These are phyloP conservation scores for Zapornia atra DNA, from an alignment of 2,113 vertebrate species.

Conservation along the genomic window DNA sequence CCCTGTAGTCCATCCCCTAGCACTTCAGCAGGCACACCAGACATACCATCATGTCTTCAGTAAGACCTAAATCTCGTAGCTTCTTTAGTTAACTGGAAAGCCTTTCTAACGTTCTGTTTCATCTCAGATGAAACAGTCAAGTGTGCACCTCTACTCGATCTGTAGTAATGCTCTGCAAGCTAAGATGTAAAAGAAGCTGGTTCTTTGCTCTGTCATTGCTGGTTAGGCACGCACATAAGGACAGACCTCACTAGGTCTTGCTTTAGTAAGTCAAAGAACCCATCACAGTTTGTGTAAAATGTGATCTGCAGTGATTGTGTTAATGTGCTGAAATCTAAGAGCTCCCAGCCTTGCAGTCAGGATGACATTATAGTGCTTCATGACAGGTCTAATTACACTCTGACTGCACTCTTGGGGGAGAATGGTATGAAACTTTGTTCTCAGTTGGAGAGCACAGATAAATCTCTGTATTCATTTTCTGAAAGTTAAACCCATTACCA, in stretches of 20 bases:
- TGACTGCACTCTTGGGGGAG: conserved; percentile 29
- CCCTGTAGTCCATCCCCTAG: background rate
- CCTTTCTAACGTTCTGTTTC: background rate
- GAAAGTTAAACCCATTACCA: conserved; percentile 64
- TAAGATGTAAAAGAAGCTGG: background rate
- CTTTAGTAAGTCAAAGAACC: background rate
- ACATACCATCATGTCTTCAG: background rate
- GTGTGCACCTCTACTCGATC: background rate
- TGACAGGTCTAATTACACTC: conserved; percentile 42
- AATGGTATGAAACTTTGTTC: background rate
- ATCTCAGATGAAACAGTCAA: background rate
- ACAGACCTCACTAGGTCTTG: background rate
- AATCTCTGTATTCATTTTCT: conserved; percentile 40
- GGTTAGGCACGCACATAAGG: background rate
- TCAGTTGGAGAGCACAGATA: conserved; percentile 34
- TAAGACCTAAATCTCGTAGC: background rate
- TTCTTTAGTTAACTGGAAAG: background rate
- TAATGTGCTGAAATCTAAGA: background rate
- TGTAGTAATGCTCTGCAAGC: background rate
- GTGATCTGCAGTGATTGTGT: background rate
- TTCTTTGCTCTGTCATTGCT: background rate
- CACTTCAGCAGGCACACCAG: background rate
- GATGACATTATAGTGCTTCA: conserved; percentile 30
- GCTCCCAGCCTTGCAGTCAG: conserved; percentile 29
- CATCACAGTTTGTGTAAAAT: background rate